Evolutionary conservation across 2,797 vertebrate species (phyloP).

Genomic region (Nyctalus aviator): DNA sequence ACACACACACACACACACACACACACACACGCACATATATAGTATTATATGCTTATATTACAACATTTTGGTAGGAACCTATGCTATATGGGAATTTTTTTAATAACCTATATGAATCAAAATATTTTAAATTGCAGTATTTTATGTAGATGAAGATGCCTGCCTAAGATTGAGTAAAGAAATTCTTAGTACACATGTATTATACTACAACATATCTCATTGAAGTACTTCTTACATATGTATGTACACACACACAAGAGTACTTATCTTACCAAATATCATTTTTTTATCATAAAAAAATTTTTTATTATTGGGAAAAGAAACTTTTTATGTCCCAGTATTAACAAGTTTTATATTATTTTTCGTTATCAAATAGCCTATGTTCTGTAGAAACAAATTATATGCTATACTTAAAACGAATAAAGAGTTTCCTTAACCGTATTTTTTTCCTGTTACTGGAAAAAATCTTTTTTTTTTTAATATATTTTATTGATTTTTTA

Average conservation of each 20-base stretch:
- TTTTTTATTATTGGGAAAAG: not conserved
- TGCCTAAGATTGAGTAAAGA: not conserved
- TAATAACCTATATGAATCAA: conserved; percentile 3
- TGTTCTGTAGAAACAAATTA: conserved; percentile 6
- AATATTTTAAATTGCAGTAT: not conserved
- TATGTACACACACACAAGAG: not conserved
- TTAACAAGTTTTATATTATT: not conserved
- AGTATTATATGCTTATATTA: not conserved
- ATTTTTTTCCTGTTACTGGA: not conserved
- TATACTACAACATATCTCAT: not conserved
- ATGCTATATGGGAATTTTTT: not conserved
- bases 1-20: not conserved
- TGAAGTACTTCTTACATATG: not conserved
- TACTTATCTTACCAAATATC: not conserved
- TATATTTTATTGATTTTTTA: too few species aligned
- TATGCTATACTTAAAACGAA: not conserved
- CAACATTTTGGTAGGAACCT: conserved; percentile 39
- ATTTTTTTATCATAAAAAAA: not conserved
- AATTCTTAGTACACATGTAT: not conserved
- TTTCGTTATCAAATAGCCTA: not conserved
- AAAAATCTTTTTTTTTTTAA: too few species aligned
- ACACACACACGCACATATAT: not conserved
- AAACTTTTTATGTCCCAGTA: not conserved
- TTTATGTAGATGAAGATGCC: conserved; percentile 1
- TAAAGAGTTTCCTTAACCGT: not conserved